phyloP scores from a whole-genome alignment of 2,113 vertebrate species.

The Halcyon malimbica region DNA sequence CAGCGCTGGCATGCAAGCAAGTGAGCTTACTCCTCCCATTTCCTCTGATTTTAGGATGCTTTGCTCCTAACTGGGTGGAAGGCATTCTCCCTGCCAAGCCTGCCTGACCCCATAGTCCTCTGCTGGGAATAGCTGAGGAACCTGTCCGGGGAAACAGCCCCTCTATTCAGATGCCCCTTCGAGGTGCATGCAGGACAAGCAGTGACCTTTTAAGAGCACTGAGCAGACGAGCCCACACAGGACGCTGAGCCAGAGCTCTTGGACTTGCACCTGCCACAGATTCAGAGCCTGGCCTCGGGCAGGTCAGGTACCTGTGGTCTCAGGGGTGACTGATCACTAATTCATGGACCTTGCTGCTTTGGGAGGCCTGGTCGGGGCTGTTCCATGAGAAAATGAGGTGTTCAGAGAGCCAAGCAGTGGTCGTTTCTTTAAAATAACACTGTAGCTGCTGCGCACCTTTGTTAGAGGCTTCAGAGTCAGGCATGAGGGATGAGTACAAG shows the following conservation, averaged over 20 bases:
- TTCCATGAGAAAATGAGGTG: background rate
- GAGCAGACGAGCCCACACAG: background rate
- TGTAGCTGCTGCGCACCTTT: rapidly evolving
- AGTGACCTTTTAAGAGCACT: rapidly evolving
- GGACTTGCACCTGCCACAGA: background rate
- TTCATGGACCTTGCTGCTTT: background rate
- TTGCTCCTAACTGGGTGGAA: background rate
- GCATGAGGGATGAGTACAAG: background rate
- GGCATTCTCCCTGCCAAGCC: background rate
- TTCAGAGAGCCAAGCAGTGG: background rate
- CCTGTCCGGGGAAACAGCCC: background rate
- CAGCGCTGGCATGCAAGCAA: background rate
- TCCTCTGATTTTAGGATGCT: background rate
- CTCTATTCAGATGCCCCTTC: background rate
- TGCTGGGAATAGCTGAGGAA: background rate
- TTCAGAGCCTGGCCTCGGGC: background rate
- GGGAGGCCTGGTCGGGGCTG: background rate
- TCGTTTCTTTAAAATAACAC: background rate
- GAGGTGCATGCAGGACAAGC: background rate
- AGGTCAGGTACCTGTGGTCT: background rate
- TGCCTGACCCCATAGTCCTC: background rate
- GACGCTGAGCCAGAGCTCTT: background rate
- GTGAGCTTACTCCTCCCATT: background rate
- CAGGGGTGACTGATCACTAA: background rate
- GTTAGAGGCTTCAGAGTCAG: background rate